These are phyloP conservation scores for Sternotherus odoratus DNA, from an alignment of 2,797 vertebrate species.

Conservation along the genomic window DNA sequence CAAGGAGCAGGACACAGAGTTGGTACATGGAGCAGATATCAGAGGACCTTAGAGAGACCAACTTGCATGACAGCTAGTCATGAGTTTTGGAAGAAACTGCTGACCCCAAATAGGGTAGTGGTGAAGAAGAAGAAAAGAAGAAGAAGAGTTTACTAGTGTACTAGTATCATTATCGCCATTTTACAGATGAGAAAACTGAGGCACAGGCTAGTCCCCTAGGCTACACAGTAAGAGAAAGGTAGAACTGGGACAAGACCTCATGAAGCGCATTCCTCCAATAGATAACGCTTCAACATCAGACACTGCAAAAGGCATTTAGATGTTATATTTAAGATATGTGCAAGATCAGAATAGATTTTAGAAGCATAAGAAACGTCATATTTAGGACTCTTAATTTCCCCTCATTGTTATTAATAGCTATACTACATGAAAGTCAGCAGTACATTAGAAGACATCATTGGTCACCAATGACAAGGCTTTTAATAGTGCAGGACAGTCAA, in stretches of 20 bases:
- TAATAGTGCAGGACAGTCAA: conserved; percentile 55
- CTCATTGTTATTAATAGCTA: conserved; percentile 55
- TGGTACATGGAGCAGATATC: not conserved
- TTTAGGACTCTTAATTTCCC: conserved; percentile 51
- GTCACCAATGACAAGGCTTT: conserved; percentile 43
- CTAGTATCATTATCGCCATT: conserved; percentile 22
- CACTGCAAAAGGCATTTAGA: not conserved
- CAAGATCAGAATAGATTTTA: conserved; percentile 31
- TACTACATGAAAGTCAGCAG: conserved; percentile 49
- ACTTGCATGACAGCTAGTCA: not conserved
- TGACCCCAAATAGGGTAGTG: not conserved
- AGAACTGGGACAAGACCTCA: not conserved
- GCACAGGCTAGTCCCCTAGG: not conserved
- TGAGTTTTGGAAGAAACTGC: not conserved
- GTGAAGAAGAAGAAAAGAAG: not conserved
- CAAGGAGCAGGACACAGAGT: not conserved
- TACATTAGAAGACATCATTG: conserved; percentile 39
- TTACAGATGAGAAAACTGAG: conserved; percentile 47
- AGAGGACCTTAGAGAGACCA: not conserved
- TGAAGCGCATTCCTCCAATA: not conserved
- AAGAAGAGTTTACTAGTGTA: no score
- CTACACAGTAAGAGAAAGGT: conserved; percentile 2
- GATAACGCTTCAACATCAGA: not conserved
- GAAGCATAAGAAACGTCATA: conserved; percentile 46
- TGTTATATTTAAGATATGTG: not conserved